Evolutionary conservation across 2,113 vertebrate genomes (phyloP), one percentile per base, ranked within the genome.

Genomic region (Elachura formosa): DNA sequence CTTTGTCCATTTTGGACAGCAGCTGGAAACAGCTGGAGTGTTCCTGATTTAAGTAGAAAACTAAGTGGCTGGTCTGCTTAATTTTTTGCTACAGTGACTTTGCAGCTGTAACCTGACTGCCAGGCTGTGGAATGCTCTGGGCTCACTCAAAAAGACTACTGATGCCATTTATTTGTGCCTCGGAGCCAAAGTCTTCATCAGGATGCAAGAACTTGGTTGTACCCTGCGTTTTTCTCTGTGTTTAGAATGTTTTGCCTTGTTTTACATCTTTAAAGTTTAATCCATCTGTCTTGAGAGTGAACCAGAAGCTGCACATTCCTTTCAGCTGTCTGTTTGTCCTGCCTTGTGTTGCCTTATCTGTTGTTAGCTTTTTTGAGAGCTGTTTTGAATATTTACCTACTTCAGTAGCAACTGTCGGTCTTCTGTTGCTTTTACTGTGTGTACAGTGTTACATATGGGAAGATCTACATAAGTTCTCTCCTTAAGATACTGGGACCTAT

Each of bases 121-220:
- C 18, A 26, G 41, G 13, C 77, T 76, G 11, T 64, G 36, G 23
- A 28, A 56, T 61, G 29, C 54, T 69, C 40, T 69, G 58, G 34
- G 34, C 41, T 68, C 0, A 0, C 26, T 59, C n/a, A 52, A 3
- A 79, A 87, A 74, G 22, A 33, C 12, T 36, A 8, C 22, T 45
- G 13, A 36, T 36, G 40, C 31, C 38, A 18, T 68, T 90, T 92
- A 36, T 56, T 89, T 77, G 66, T 79, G 61, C n/a, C 33, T 74
- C 33, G 56, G 56, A 66, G 77, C 23, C 3, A 10, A 38, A 48
- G 10, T 48, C 40, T 77, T 76, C 40, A 67, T 31, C 24, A 31
- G 24, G 20, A 46, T 84, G 10, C 33, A 63, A 91, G 52, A 78
- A 48, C 13, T 78, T 21, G 1, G 14, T 36, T 85, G 12, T 59